A percentile compares a stretch with the other conserved stretches of the same genome.
phyloP scores from a whole-genome alignment of 2,113 vertebrate species.

The Zapornia atra region DNA sequence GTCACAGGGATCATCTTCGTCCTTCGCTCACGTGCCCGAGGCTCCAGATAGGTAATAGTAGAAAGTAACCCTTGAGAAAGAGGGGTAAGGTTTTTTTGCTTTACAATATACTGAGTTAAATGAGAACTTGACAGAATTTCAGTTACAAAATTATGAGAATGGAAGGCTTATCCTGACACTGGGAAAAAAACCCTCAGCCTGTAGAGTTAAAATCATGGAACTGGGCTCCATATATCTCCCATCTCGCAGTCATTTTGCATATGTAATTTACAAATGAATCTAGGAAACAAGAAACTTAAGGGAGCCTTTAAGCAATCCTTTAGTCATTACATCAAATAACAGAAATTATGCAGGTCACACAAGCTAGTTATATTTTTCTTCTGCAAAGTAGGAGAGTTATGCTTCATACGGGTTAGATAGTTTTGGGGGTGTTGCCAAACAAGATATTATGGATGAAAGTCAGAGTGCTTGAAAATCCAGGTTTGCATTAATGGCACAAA shows the following conservation, averaged over 20 bases:
- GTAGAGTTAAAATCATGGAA: neutral
- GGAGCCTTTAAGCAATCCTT: neutral
- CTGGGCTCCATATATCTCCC: neutral
- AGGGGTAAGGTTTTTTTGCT: fast-evolving
- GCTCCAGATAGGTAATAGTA: neutral
- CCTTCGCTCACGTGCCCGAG: too few species aligned
- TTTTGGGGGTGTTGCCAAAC: neutral
- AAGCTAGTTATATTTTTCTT: neutral
- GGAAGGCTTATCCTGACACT: neutral
- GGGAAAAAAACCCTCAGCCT: neutral
- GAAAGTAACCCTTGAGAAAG: neutral
- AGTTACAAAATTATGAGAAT: neutral
- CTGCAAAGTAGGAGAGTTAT: neutral
- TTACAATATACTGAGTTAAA: neutral
- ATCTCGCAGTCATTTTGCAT: neutral
- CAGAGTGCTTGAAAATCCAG: neutral
- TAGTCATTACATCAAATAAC: neutral
- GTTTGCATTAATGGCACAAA: neutral
- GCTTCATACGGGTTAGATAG: neutral
- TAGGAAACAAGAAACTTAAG: neutral
- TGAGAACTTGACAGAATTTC: neutral
- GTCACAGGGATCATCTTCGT: neutral
- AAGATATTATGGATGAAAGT: neutral
- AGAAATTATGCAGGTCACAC: neutral
- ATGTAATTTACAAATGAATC: neutral